These are phyloP conservation scores for Eueides isabella DNA, from an alignment of 1,140 invertebrate genomes.

Conservation along the genomic window DNA sequence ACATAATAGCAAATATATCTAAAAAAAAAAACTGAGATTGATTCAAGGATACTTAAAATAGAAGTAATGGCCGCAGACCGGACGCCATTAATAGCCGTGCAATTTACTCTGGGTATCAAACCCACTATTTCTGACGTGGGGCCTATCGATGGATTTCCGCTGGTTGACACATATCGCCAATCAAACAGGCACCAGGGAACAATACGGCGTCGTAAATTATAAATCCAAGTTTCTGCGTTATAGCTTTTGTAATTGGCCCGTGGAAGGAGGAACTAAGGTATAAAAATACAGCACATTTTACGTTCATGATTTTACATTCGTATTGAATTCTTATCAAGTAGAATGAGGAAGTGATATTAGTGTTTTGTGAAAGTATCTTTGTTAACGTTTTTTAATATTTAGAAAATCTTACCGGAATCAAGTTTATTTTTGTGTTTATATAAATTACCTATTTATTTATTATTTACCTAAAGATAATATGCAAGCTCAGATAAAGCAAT, in stretches of 20 bases:
- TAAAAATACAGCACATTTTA: not conserved
- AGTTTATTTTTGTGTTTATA: too few species aligned
- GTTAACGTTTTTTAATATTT: too few species aligned
- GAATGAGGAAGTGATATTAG: too few species aligned
- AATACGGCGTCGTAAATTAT: conserved; percentile 74
- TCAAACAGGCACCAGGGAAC: conserved; percentile 72
- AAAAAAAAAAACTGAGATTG: not conserved
- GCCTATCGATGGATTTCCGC: conserved; percentile 80
- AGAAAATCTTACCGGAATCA: too few species aligned
- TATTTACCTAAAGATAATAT: too few species aligned
- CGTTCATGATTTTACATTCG: not conserved
- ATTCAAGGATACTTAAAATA: conserved; percentile 54
- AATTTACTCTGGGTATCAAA: conserved; percentile 74
- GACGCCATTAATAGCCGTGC: conserved; percentile 69
- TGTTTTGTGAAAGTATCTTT: too few species aligned
- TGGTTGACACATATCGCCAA: conserved; percentile 76
- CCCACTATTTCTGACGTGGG: conserved; percentile 68
- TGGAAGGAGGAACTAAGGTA: conserved; percentile 13
- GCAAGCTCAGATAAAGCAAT: too few species aligned
- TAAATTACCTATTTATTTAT: too few species aligned
- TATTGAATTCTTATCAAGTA: not conserved
- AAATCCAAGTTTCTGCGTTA: conserved; percentile 13
- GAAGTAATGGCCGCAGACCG: conserved; percentile 63
- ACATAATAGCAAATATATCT: not conserved
- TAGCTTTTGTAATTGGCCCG: conserved; percentile 13